These are phyloP conservation scores for Paracanthobrama guichenoti DNA, from an alignment of 2,113 vertebrate genomes.

Conservation along the genomic window DNA sequence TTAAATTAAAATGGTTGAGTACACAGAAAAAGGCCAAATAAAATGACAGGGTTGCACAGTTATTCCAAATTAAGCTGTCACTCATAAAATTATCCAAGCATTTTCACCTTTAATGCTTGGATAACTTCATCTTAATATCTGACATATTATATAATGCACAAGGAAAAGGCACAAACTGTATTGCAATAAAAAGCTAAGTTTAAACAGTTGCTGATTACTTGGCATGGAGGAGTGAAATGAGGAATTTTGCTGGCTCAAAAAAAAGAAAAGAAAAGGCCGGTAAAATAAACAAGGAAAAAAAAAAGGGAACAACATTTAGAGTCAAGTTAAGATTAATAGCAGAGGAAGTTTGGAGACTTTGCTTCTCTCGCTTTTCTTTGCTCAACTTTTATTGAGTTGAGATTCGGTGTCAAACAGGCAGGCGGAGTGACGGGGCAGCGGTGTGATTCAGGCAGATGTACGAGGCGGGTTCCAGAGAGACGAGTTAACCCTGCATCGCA, in stretches of 20 bases:
- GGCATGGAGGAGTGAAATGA: background rate
- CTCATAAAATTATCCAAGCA: background rate
- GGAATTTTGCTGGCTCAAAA: background rate
- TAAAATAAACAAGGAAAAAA: constrained; percentile 15
- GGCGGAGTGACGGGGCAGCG: constrained; percentile 25
- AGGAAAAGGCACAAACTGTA: background rate
- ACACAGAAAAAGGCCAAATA: background rate
- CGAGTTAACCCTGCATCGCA: constrained; percentile 58
- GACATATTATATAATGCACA: background rate
- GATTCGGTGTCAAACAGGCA: constrained; percentile 25
- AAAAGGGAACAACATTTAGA: constrained; percentile 23
- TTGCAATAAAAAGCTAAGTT: background rate
- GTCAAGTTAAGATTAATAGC: background rate
- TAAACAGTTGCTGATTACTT: background rate
- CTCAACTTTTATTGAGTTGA: constrained; percentile 39
- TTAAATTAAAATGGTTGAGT: background rate
- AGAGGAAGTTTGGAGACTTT: constrained; percentile 27
- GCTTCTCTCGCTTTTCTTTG: constrained; percentile 21
- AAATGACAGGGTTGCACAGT: background rate
- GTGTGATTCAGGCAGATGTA: constrained; percentile 44
- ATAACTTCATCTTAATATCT: too few relatives aligned
- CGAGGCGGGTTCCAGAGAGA: constrained; percentile 54
- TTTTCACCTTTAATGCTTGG: background rate
- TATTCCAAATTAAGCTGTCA: background rate
- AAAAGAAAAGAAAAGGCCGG: background rate